A percentile compares a stretch with the other conserved stretches of the same genome.
Evolutionary conservation across 2,113 vertebrate species (phyloP).

Genomic region (Poeciliopsis prolifica): DNA sequence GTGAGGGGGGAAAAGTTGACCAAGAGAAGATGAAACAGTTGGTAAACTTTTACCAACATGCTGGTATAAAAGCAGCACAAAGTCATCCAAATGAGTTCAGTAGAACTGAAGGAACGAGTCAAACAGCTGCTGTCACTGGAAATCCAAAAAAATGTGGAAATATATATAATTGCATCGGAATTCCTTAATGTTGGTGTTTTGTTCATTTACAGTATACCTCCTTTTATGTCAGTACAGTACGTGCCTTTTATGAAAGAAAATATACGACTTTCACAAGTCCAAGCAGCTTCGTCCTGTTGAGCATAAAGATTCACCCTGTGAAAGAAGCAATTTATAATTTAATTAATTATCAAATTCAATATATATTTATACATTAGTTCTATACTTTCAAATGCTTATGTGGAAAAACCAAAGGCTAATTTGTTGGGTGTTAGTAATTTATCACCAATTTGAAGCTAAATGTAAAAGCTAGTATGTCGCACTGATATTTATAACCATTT

Average conservation of each 20-base stretch:
- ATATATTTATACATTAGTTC: not conserved
- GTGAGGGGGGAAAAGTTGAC: slow-evolving; percentile 17
- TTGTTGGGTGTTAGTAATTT: not conserved
- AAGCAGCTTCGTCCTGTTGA: slow-evolving; percentile 4
- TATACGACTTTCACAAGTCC: slow-evolving; percentile 21
- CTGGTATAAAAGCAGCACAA: not conserved
- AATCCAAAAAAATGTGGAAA: slow-evolving; percentile 15
- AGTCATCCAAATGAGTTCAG: slow-evolving; percentile 10
- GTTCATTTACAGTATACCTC: not conserved
- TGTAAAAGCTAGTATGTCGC: not conserved
- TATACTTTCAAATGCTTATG: not conserved
- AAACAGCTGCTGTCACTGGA: not conserved
- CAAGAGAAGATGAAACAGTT: not conserved
- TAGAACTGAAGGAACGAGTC: slow-evolving; percentile 17
- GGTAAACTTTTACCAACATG: slow-evolving; percentile 11
- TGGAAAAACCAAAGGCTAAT: not conserved
- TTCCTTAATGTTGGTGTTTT: slow-evolving; percentile 19
- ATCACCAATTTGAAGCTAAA: not conserved
- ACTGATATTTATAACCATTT: not conserved
- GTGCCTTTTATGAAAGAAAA: not conserved
- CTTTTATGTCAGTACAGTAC: not conserved
- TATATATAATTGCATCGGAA: slow-evolving; percentile 11
- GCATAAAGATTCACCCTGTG: slow-evolving; percentile 23
- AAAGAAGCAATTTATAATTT: not conserved
- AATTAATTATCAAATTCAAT: slow-evolving; percentile 1